Base-by-base conservation (phyloP, 1,140 invertebrate species). In the Copidosoma floridanum region DNA sequence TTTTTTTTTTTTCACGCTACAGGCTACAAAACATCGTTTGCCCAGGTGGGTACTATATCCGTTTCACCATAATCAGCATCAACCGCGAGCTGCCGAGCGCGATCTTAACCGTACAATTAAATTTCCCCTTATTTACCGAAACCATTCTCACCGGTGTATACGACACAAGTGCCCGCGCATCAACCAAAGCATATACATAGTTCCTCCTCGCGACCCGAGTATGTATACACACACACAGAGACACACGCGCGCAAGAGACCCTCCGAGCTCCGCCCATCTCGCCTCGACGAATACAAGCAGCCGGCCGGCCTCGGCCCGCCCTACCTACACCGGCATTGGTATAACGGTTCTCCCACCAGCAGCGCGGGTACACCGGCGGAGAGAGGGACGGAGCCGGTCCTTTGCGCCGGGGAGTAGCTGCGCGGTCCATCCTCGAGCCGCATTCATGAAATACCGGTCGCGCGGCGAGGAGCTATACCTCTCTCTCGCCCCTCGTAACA, bases 91-190 rank as follows among this genome's bases (percentile, higher is more conserved):
- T n/a, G n/a, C n/a, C n/a, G n/a, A n/a, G n/a, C n/a, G n/a, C 51
- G 32, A 52, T 60, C 51, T 54, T 54, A 60, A 54, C 41, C n/a
- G n/a, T 60, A 54, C 43, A 60, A 54, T 60, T 60, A 60, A 60
- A 60, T 60, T 54, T 54, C 21, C 57, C 43, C 48, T 60, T 60
- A 54, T 60, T 54, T 60, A 54, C 41, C 51, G 43, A 60, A 37
- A 54, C 10, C 23, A 53, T 54, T 47, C 43, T 54, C 57, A n/a
- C n/a, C n/a, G n/a, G n/a, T n/a, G n/a, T n/a, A n/a, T n/a, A n/a
- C n/a, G n/a, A n/a, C n/a, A n/a, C 40, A 16, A 2, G 11, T 6
- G 40, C 21, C 21, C 16, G 44, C 21, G 10, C 21, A 14, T 46
- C 44, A 24, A 21, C 5, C 23, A 12, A 8, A 5, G 44, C 40